Conservation (phyloP, 2,797 vertebrate species). For the Odontamblyopus rebecca region DNA sequence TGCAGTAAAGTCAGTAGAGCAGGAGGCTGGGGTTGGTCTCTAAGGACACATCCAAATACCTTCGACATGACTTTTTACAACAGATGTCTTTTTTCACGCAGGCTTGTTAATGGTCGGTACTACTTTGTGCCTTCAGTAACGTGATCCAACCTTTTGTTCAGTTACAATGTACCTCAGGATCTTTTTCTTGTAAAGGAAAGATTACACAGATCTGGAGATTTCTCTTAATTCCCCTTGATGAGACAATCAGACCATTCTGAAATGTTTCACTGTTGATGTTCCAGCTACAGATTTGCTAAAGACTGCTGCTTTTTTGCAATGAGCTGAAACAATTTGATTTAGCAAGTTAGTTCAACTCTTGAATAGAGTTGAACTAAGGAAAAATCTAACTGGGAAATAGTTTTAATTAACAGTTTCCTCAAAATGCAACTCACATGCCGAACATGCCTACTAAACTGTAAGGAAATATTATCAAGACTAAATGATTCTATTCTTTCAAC, state of each 20-base stretch:
- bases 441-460: too few relatives aligned
- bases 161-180: slow-evolving; percentile 3
- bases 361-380: neutral
- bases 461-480: too few relatives aligned
- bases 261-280: slow-evolving; percentile 4
- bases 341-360: too few relatives aligned
- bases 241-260: slow-evolving; percentile 8
- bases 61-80: slow-evolving; percentile 50
- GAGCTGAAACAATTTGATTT: neutral
- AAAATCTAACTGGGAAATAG: neutral
- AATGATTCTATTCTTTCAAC: too few relatives aligned
- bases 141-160: neutral
- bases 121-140: slow-evolving; percentile 7
- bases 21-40: slow-evolving; percentile 39
- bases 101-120: slow-evolving; percentile 33
- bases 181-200: slow-evolving; percentile 6
- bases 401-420: too few relatives aligned
- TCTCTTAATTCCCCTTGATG: slow-evolving; percentile 12
- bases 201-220: slow-evolving; percentile 4
- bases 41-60: slow-evolving; percentile 53
- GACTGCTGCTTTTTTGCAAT: neutral
- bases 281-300: slow-evolving; percentile 6
- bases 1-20: slow-evolving; percentile 53
- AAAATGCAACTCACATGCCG: too few relatives aligned
- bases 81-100: slow-evolving; percentile 52